Base-by-base conservation (phyloP, 1,140 invertebrate genomes). In the Caenorhabditis brenneri region DNA sequence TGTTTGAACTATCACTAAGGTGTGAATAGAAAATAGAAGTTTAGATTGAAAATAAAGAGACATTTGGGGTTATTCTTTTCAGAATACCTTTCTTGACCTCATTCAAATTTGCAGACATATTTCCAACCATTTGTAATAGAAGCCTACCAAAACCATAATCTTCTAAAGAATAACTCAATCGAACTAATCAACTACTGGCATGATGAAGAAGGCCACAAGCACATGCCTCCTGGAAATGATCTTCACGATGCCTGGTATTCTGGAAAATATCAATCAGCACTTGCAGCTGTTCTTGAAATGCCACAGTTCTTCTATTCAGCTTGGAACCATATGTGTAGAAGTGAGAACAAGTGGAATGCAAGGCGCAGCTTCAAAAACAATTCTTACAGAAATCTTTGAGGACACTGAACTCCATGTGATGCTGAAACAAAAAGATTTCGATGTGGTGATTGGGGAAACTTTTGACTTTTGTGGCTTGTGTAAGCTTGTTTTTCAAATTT, bases 61-160 rank as follows among this genome's bases (percentile, higher is more conserved):
- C n/a, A n/a, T n/a, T n/a, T n/a, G n/a, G n/a, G n/a, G n/a, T 42
- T 42, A 42, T 42, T 51, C 2, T 19, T n/a, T 15, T 51, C 5
- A 10, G 5, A 1, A 19, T n/a, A 51, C 15, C 48, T 5, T n/a
- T n/a, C n/a, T n/a, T n/a, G 6, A 55, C 22, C 4, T 27, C 51
- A 55, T 12, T 24, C 7, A 10, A 7, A 33, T 0, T 33, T 36
- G 19, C 58, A 65, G 58, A 65, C 58, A 10, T 65, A 65, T 19
- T 65, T 65, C 19, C 58, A 65, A 65, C 58, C 58, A 33, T 65
- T 65, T 65, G 58, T 65, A 4, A 65, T 65, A 33, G 58, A 65
- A 65, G 58, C 58, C 5, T 65, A 65, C 24, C 29, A 33, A 65
- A n/a, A 65, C 9, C 58, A 65, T 24, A 65, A 65, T 1, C 58